Percentiles rank a stretch among this genome's conserved stretches.
Evolutionary conservation across 2,797 vertebrate genomes (phyloP).

Genomic region (Buphagus erythrorhynchus): DNA sequence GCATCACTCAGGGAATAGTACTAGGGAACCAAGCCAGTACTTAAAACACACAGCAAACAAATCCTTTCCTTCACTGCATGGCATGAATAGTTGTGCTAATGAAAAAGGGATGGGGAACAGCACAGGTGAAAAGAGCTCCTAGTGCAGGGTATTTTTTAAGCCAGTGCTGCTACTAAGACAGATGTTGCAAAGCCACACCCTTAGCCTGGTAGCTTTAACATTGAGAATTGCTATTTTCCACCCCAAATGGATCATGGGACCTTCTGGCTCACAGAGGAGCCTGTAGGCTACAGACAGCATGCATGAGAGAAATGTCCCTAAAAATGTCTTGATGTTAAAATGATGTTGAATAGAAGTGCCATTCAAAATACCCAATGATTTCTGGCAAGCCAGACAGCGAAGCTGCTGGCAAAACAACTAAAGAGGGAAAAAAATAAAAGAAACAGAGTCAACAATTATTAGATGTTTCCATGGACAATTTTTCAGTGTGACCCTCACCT

Average conservation of each 20-base stretch:
- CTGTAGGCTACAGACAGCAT: slow-evolving; percentile 51
- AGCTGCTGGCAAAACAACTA: slow-evolving; percentile 51
- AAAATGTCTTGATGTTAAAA: slow-evolving; percentile 62
- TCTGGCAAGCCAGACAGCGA: slow-evolving; percentile 36
- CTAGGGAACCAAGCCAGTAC: background rate
- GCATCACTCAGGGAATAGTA: fast-evolving
- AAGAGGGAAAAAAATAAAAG: background rate
- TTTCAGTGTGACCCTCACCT: background rate
- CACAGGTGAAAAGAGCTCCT: background rate
- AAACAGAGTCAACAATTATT: background rate
- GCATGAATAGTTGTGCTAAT: background rate
- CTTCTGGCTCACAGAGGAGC: slow-evolving; percentile 63
- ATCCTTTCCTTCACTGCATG: background rate
- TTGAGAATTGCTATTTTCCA: slow-evolving; percentile 2
- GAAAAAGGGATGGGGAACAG: background rate
- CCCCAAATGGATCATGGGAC: slow-evolving; percentile 56
- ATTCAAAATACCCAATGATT: slow-evolving; percentile 62
- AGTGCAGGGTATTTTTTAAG: background rate
- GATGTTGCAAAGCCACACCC: background rate
- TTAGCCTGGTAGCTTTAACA: background rate
- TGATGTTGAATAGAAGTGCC: slow-evolving; percentile 52
- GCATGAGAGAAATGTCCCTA: slow-evolving; percentile 44
- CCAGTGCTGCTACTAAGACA: background rate
- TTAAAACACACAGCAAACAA: background rate
- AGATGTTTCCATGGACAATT: background rate